These are phyloP conservation scores for Paramacrobiotus metropolitanus DNA, from an alignment of 1,140 invertebrate species.

Conservation along the genomic window DNA sequence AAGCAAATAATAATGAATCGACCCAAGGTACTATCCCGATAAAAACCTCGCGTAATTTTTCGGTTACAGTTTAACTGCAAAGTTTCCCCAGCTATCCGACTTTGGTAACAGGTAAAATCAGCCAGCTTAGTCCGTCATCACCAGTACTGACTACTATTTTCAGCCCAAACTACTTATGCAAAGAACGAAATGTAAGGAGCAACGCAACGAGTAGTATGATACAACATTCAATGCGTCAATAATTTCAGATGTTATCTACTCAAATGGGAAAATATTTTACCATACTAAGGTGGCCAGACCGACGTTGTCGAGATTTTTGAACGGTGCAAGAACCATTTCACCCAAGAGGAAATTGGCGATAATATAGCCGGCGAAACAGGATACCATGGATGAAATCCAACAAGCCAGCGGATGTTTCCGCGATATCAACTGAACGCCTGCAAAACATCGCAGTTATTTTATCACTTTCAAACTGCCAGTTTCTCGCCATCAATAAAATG, in stretches of 20 bases:
- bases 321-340: constrained; percentile 72
- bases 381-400: constrained; percentile 90
- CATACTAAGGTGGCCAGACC: constrained; percentile 70
- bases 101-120: not conserved
- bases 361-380: constrained; percentile 90
- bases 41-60: too few species aligned
- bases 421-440: constrained; percentile 71
- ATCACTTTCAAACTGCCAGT: too few species aligned
- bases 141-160: constrained; percentile 67
- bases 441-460: too few species aligned
- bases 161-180: constrained; percentile 77
- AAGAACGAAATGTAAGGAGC: constrained; percentile 86
- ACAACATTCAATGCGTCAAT: constrained; percentile 53
- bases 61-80: too few species aligned
- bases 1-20: too few species aligned
- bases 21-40: too few species aligned
- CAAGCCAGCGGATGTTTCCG: constrained; percentile 87
- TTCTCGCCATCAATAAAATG: not conserved
- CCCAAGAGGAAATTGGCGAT: constrained; percentile 76
- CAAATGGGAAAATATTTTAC: constrained; percentile 27
- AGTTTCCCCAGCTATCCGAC: too few species aligned
- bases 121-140: constrained; percentile 60
- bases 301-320: constrained; percentile 80
- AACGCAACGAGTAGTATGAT: constrained; percentile 95
- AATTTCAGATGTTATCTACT: not conserved